Evolutionary conservation across 1,140 invertebrate species (phyloP).

Genomic region (Vollenhovia emeryi): DNA sequence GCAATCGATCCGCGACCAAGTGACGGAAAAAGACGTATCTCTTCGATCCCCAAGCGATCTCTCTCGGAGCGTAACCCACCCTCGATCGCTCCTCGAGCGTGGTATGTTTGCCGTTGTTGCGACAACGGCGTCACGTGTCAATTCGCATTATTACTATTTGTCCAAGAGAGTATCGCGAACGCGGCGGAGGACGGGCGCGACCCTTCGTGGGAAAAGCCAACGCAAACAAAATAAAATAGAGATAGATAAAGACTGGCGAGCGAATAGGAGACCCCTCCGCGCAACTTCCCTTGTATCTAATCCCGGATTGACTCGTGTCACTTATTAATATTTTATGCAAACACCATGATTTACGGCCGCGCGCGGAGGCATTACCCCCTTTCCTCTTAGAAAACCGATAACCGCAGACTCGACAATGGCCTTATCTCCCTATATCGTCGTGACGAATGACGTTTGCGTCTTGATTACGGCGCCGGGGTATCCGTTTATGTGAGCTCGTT

Average conservation of each 20-base stretch:
- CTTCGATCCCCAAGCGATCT: conserved; percentile 39
- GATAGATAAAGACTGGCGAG: conserved; percentile 83
- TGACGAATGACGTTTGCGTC: conserved; percentile 71
- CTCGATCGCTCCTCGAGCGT: not conserved
- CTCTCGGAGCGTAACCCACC: conserved; percentile 2
- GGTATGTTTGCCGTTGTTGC: conserved; percentile 77
- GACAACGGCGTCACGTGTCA: conserved; percentile 82
- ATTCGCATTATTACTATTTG: conserved; percentile 86
- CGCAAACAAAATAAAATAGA: conserved; percentile 84
- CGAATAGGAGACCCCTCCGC: conserved; percentile 37
- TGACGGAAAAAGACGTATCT: conserved; percentile 25
- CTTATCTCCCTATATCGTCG: conserved; percentile 67
- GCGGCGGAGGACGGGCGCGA: not conserved
- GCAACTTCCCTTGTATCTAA: conserved; percentile 73
- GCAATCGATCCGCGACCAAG: conserved; percentile 19
- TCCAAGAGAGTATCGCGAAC: conserved; percentile 74
- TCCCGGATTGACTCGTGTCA: conserved; percentile 86
- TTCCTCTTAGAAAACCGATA: conserved; percentile 62
- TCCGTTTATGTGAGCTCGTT: conserved; percentile 19
- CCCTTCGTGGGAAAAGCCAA: conserved; percentile 84
- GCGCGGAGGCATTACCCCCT: conserved; percentile 73
- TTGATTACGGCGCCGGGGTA: conserved; percentile 54
- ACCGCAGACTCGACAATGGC: conserved; percentile 68
- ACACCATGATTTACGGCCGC: conserved; percentile 83
- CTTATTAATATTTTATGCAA: conserved; percentile 87